Evolutionary conservation across 2,797 vertebrate species (phyloP), one percentile per base, ranked within the genome.

Genomic region (Hippoglossus hippoglossus): DNA sequence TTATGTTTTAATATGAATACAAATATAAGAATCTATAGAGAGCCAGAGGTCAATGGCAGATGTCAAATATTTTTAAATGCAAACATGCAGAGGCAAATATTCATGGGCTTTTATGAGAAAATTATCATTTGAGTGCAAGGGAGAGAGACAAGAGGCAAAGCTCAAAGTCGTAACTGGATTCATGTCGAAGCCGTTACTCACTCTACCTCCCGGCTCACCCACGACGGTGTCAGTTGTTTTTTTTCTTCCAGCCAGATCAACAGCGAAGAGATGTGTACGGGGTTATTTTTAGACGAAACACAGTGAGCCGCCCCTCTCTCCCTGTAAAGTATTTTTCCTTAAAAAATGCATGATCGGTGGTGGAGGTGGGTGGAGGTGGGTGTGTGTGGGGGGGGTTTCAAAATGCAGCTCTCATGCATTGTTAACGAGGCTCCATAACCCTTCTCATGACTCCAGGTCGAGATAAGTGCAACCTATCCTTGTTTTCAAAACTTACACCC

Each of bases 221-320:
- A 84, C 84, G 50, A 64, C 18, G 63, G 80, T 78, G 84, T 85
- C 77, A 68, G 80, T 61, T 86, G 77, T 73, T 39, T 39, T 39
- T 39, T 11, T 12, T 36, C 34, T 67, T 75, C n/a, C 34, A 70
- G 6, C 44, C 31, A 18, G 79, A 85, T 87, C 81, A 76, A 76
- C 84, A 78, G 70, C 21, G 81, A 87, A 84, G 72, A 77, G 60
- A 87, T 68, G 71, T 77, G 83, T 58, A 54, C 44, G 75, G 55
- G 75, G 81, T 87, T 94, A 93, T 94, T 94, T 94, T 94, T 94
- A 94, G 91, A 87, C 60, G 67, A 77, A 87, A 88, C 85, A 81
- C 79, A 55, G 74, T 19, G 24, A 83, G 69, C 63, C 82, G 68
- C 63, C 82, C 79, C 55, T 71, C 58, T 65, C 47, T 61, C 73